Evolutionary conservation across 2,888 invertebrate genomes (phyloP).

Genomic region (Polietes domitor): DNA sequence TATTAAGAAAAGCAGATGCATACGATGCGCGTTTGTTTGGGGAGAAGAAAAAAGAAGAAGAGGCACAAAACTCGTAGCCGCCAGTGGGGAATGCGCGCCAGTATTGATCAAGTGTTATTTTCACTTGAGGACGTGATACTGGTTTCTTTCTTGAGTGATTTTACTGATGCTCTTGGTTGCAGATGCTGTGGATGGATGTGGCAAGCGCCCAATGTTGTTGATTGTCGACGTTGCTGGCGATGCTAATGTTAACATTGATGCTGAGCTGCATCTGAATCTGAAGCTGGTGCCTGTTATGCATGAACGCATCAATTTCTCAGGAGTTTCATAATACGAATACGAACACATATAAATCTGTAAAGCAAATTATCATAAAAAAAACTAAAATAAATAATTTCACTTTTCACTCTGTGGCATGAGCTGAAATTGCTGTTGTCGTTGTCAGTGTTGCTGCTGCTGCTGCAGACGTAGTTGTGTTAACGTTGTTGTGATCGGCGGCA

Average conservation of each 20-base stretch:
- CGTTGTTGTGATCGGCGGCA: constrained; percentile 1
- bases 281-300: constrained; percentile 52
- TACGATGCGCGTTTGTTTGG: not conserved
- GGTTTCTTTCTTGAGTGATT: constrained; percentile 38
- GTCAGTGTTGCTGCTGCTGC: not conserved
- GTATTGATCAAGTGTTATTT: constrained; percentile 57
- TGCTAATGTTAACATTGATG: too few species aligned
- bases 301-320: constrained; percentile 63
- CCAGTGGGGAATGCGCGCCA: not conserved
- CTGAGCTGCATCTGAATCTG: not conserved
- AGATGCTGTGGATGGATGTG: not conserved
- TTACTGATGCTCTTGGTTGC: not conserved
- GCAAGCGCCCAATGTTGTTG: not conserved
- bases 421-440: not conserved
- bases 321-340: constrained; percentile 59
- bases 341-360: constrained; percentile 32
- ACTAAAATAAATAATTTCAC: constrained; percentile 56
- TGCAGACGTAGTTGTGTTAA: not conserved
- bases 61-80: not conserved
- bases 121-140: constrained; percentile 57
- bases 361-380: constrained; percentile 25
- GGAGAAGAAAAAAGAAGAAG: not conserved
- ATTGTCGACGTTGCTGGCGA: not conserved
- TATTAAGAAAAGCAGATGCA: not conserved
- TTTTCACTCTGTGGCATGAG: constrained; percentile 45